Base-by-base conservation (phyloP, 2,113 vertebrate genomes). In the Eubucco bourcierii region DNA sequence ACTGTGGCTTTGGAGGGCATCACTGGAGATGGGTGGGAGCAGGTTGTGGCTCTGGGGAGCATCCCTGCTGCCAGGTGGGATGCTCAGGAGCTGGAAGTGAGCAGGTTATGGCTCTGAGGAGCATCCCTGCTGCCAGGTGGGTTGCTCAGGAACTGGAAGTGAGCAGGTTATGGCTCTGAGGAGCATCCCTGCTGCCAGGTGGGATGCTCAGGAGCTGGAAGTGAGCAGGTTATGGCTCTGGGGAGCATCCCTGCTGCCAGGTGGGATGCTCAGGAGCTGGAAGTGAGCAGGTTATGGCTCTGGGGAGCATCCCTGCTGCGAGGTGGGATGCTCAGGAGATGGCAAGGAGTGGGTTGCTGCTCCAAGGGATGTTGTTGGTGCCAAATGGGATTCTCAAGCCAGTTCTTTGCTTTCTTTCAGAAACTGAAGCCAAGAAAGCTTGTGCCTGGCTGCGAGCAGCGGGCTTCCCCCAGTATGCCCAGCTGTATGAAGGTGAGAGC, bases 381-480 rank as follows among this genome's bases (percentile, higher is more conserved):
- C 29, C 6, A 1, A 12, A 4, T 0, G 0, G 52, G 82, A 39
- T 56, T 59, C 68, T 93, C 78, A 94, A 34, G 15, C 55, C 21
- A 39, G 7, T 52, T 66, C 63, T 90, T 86, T 94, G 90, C 63
- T 97, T 50, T 84, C 84, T 90, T 97, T 27, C 97, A 99, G 98
- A 99, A 95, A 86, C 89, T 0, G 98, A 99, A 97, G 98, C 98
- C 88, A 98, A 98, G 97, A 98, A 98, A 89, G 98, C 98, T 6
- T 98, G 98, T 9, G 98, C 97, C 27, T 99, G 98, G 98, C 98
- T 99, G 61, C 97, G 98, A 29, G 98, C 98, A 1, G 98, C 98
- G 1, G 98, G 98, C n/a, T 99, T 98, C 93, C 98, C 98, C 16
- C 98, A 98, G 95, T 98, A 99, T 75, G 98, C 98, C 60, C 98